Conservation (phyloP, 2,113 vertebrate species). For the Chloropsis hardwickii region DNA sequence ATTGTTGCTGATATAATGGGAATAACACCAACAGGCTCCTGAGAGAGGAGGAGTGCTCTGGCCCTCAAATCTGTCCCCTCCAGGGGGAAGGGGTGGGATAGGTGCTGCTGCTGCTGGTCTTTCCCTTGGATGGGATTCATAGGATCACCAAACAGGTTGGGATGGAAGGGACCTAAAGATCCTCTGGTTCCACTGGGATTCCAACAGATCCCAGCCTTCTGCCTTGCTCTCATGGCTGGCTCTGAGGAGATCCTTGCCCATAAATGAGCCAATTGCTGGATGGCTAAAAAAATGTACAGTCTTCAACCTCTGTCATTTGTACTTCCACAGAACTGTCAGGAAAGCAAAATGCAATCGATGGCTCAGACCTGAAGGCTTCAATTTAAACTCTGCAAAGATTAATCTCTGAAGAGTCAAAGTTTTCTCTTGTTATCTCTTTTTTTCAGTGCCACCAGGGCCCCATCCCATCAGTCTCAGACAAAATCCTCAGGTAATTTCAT, state of each 20-base stretch:
- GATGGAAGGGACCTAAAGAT: not conserved
- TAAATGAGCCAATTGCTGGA: not conserved
- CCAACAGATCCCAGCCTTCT: not conserved
- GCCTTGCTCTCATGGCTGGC: no score
- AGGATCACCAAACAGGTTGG: not conserved
- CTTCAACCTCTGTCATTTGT: not conserved
- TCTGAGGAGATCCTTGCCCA: not conserved
- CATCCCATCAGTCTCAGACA: not conserved
- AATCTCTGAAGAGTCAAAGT: not conserved
- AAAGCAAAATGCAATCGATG: not conserved
- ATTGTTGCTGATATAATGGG: not conserved
- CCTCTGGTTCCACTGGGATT: not conserved
- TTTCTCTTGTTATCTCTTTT: not conserved
- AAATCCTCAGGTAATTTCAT: not conserved
- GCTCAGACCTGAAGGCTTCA: not conserved
- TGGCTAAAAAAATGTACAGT: not conserved
- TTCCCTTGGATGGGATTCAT: not conserved
- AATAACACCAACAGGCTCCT: not conserved
- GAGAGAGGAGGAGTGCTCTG: not conserved
- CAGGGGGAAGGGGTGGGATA: not conserved
- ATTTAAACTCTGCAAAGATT: conserved; percentile 7
- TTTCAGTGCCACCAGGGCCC: not conserved
- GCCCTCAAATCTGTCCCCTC: not conserved
- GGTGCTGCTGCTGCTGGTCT: not conserved
- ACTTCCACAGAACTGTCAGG: not conserved